Evolutionary conservation across 92 coral and sea anemone species (phyloP), one percentile per base, ranked within the genome.

Genomic region (Muricea muricata): DNA sequence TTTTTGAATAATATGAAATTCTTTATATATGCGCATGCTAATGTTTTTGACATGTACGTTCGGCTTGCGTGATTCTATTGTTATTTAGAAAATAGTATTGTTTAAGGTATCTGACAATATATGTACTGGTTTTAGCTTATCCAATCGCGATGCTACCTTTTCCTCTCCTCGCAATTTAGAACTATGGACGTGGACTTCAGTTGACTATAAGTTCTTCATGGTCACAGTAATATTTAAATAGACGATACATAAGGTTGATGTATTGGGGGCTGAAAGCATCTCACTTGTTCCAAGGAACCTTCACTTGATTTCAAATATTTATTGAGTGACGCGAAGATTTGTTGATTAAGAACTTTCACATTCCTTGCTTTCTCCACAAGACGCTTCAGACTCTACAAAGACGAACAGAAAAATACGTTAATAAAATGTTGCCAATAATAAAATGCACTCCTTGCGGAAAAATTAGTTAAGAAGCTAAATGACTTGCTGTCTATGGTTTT

Each of bases 251-350:
- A 95, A 4, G 98, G 92, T 71, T 95, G 98, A 54, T 91, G 98
- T 41, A 95, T 92, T 46, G 98, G 98, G 37, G 98, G 98, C 74
- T 95, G 98, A 70, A 95, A 95, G 73, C 98, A 95, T 39, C 98
- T 92, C 0, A 95, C 98, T 67, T 95, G 98, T 71, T 95, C 98
- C 37, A 95, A 93, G 0, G 98, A 97, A 6, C 98, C 97, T 55
- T 90, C 98, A 7, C 94, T 87, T 11, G 97, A 92, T 89, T 93
- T 93, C n/a, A 95, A 85, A 66, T 95, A 97, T 82, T 92, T 95
- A 94, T 95, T 95, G 42, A 95, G 78, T 39, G 94, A 87, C 42
- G 97, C 91, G 78, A 95, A 95, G 70, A 95, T 93, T 84, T 95
- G 98, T 28, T 86, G 91, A 89, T 95, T 95, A 4, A 95, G 87